These are phyloP conservation scores for Halcyon senegalensis DNA, from an alignment of 2,113 vertebrate genomes.

Conservation along the genomic window DNA sequence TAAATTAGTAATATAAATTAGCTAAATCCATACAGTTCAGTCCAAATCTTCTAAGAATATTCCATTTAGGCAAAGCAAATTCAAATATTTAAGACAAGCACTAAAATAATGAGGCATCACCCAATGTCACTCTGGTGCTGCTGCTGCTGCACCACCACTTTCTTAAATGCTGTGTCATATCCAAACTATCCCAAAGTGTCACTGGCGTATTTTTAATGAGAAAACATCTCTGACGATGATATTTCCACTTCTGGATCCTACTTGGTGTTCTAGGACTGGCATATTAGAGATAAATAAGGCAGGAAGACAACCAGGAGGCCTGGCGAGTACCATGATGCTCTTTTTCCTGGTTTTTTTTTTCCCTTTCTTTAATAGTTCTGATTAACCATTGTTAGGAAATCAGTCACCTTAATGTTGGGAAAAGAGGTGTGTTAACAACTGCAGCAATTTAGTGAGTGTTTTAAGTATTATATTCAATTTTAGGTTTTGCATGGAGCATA, in stretches of 20 bases:
- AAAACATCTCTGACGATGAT: background rate
- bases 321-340: background rate
- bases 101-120: background rate
- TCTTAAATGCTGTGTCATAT: background rate
- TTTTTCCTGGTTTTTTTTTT: background rate
- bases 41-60: background rate
- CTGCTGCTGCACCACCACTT: background rate
- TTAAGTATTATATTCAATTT: background rate
- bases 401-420: background rate
- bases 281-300: background rate
- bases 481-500: background rate
- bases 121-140: background rate
- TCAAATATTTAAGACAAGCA: background rate
- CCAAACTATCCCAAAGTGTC: background rate
- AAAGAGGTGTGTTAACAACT: background rate
- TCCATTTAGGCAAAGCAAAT: background rate
- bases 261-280: background rate
- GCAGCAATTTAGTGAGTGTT: background rate
- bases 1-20: background rate
- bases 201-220: background rate
- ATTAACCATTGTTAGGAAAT: background rate
- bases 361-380: background rate
- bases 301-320: background rate
- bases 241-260: background rate
- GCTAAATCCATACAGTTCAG: background rate